A percentile compares a stretch with the other conserved stretches of the same genome.
These are phyloP conservation scores for Leptinotarsa texana DNA, from an alignment of 1,140 invertebrate species.

Conservation along the genomic window DNA sequence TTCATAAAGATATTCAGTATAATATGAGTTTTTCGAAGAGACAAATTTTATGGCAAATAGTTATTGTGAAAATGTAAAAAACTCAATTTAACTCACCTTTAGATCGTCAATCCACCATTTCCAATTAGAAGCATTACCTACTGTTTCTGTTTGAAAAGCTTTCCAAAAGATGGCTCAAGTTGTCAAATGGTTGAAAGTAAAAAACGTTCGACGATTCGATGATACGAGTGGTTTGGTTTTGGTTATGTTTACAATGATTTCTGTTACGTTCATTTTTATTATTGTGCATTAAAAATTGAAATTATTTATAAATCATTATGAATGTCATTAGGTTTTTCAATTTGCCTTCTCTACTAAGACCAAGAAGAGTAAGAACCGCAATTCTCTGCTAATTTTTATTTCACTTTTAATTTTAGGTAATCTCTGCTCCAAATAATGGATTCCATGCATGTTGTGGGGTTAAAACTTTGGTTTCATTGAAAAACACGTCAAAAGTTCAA, in stretches of 20 bases:
- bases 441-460: neutral
- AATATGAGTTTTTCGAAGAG: neutral
- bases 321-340: slow-evolving; percentile 7
- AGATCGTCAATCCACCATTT: slow-evolving; percentile 29
- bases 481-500: neutral
- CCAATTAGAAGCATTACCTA: slow-evolving; percentile 10
- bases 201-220: no score
- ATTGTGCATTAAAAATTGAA: neutral
- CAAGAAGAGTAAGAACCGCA: neutral
- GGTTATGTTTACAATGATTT: no score
- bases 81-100: slow-evolving; percentile 18
- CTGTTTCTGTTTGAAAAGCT: neutral
- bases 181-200: no score
- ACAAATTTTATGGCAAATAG: neutral
- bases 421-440: neutral
- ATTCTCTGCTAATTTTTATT: neutral
- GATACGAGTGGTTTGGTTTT: no score
- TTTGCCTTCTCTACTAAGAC: neutral
- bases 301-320: neutral
- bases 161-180: slow-evolving; percentile 7
- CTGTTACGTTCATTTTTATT: slow-evolving; percentile 3
- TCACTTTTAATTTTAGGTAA: slow-evolving; percentile 12
- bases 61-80: neutral
- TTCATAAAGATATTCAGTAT: neutral
- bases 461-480: neutral